phyloP scores from a whole-genome alignment of 2,797 vertebrate species.

The Harpagifer antarcticus region DNA sequence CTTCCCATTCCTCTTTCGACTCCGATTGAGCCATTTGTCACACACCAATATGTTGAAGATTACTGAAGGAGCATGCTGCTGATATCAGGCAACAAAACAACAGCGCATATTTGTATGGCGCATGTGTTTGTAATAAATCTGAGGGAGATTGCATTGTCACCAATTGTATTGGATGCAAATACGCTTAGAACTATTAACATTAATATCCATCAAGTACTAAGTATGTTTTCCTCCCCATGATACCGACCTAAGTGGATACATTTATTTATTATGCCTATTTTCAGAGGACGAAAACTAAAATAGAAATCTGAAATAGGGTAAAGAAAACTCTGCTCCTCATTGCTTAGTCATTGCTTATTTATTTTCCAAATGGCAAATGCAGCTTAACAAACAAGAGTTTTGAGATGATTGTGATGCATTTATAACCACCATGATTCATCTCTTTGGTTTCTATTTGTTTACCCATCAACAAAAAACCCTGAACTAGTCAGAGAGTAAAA shows the following conservation, averaged over 20 bases:
- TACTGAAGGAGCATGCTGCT: slow-evolving; percentile 44
- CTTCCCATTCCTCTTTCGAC: slow-evolving; percentile 41
- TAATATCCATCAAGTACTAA: slow-evolving; percentile 68
- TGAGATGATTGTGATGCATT: slow-evolving; percentile 1
- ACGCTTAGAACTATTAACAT: slow-evolving; percentile 66
- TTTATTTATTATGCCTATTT: slow-evolving; percentile 74
- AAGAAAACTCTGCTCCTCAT: slow-evolving; percentile 4
- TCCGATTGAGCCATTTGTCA: slow-evolving; percentile 66
- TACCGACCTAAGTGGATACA: slow-evolving; percentile 59
- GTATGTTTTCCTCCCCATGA: slow-evolving; percentile 62
- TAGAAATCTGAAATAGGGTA: slow-evolving; percentile 10
- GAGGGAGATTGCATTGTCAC: slow-evolving; percentile 70
- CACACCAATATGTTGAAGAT: slow-evolving; percentile 64
- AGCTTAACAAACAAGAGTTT: slow-evolving; percentile 8
- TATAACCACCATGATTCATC: background rate
- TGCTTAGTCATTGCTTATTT: slow-evolving; percentile 30
- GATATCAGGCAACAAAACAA: slow-evolving; percentile 41
- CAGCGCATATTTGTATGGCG: slow-evolving; percentile 38
- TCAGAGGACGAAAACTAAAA: slow-evolving; percentile 9
- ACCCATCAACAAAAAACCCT: background rate
- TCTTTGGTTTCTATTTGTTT: background rate
- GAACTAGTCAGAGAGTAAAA: background rate
- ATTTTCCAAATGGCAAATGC: slow-evolving; percentile 21
- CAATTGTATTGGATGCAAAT: slow-evolving; percentile 64
- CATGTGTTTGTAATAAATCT: slow-evolving; percentile 61